These are phyloP conservation scores for Achroia grisella DNA, from an alignment of 1,140 invertebrate species.

Conservation along the genomic window DNA sequence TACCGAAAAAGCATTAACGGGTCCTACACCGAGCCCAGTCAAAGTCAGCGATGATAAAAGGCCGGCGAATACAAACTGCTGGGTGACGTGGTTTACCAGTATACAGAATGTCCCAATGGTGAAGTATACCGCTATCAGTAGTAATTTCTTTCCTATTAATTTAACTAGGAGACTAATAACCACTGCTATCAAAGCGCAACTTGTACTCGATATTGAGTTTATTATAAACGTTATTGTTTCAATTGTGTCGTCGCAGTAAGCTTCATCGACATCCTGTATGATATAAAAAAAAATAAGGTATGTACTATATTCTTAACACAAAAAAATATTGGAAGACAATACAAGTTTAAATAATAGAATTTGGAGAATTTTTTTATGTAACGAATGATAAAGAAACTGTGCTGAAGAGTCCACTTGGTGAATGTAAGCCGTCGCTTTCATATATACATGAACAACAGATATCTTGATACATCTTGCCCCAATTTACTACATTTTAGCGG, in stretches of 20 bases:
- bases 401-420: too few species aligned
- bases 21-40: conserved; percentile 41
- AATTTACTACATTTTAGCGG: too few species aligned
- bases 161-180: conserved; percentile 36
- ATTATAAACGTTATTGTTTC: conserved; percentile 43
- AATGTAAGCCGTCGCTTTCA: too few species aligned
- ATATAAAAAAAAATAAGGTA: conserved; percentile 6
- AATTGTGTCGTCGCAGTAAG: conserved; percentile 40
- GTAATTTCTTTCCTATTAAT: conserved; percentile 48
- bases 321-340: too few species aligned
- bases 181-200: conserved; percentile 38
- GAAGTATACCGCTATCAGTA: conserved; percentile 34
- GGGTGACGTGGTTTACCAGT: conserved; percentile 43
- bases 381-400: too few species aligned
- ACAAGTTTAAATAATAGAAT: too few species aligned
- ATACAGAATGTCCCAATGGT: conserved; percentile 40
- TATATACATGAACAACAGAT: too few species aligned
- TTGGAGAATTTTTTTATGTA: too few species aligned
- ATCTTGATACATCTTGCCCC: too few species aligned
- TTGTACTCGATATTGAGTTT: conserved; percentile 38
- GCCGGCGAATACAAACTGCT: conserved; percentile 49
- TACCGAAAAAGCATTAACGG: conserved; percentile 53
- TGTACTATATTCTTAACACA: too few species aligned
- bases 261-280: conserved; percentile 27
- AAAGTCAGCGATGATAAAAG: conserved; percentile 43